phyloP scores from a whole-genome alignment of 2,888 invertebrate genomes.

The Mythimna ferrago region DNA sequence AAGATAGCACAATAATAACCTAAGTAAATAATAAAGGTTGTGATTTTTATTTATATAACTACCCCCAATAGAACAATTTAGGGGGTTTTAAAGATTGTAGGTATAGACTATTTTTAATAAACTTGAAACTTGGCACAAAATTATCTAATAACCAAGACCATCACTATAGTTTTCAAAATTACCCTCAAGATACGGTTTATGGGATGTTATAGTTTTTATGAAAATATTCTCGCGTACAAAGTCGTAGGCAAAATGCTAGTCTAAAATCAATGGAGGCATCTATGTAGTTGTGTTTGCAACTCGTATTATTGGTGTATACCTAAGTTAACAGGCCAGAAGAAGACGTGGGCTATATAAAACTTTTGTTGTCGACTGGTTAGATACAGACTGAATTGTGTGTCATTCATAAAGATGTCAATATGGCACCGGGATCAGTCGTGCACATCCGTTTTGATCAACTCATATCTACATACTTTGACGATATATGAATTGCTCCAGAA shows the following conservation, averaged over 20 bases:
- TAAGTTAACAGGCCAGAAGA: constrained; percentile 31
- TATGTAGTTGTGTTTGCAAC: neutral
- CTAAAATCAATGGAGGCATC: constrained; percentile 8
- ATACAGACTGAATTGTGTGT: constrained; percentile 61
- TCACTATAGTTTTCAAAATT: neutral
- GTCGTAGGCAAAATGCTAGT: neutral
- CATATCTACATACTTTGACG: constrained; percentile 68
- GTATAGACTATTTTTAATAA: too few relatives aligned
- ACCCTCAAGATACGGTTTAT: too few relatives aligned
- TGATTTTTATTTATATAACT: too few relatives aligned
- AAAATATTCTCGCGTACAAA: too few relatives aligned
- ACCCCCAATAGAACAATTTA: too few relatives aligned
- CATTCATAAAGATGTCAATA: constrained; percentile 85
- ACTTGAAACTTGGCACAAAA: too few relatives aligned
- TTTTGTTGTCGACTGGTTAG: constrained; percentile 33
- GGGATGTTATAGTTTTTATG: too few relatives aligned
- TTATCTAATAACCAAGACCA: neutral
- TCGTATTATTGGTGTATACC: neutral
- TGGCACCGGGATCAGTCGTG: constrained; percentile 81
- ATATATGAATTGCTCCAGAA: constrained; percentile 72
- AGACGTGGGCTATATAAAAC: constrained; percentile 28
- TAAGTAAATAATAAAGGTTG: too few relatives aligned
- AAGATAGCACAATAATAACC: too few relatives aligned
- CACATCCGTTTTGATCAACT: constrained; percentile 81
- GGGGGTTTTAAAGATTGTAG: too few relatives aligned